Base-by-base conservation (phyloP, 2,113 vertebrate species). In the Orycteropus afer region DNA sequence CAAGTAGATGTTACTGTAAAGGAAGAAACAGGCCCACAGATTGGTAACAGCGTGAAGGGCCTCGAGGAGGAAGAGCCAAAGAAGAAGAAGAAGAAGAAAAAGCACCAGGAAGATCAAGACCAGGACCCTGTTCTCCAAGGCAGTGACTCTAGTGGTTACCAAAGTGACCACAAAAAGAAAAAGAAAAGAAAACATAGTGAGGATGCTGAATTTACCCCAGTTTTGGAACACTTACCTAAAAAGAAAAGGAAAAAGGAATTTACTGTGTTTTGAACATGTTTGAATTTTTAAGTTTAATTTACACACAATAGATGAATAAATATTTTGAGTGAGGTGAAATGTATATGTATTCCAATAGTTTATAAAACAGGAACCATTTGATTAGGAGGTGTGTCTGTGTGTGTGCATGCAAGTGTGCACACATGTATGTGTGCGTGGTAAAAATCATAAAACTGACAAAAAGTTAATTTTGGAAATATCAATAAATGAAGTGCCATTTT, bases 71-170 rank as follows among this genome's bases (percentile, higher is more conserved):
- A 84, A 22, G 67, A 97, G 85, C 98, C 97, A 8, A 98, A 96
- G 59, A 73, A 22, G 40, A 98, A 97, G 94, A 98, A 97, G 65
- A 98, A 99, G 20, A 98, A 98, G 87, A 97, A 98, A 73, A 93
- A 98, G 96, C 95, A 98, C 83, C 95, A 98, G 97, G 93, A 98
- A 96, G 65, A 91, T 89, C 93, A 97, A 61, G 89, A 80, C 80
- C 98, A 83, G 47, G 97, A 97, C 7, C 71, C 94, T 45, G 96
- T 98, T 40, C 92, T 98, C 61, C 98, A 98, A 5, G 90, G 86
- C 59, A 99, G 98, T 92, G 99, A 99, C 98, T 99, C 99, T 51
- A 99, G 99, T 37, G 98, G 99, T 92, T 99, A 99, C 95, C 94
- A 98, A 2, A 99, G 98, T 89, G 98, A 98, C 90, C 97, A 98